Conservation (phyloP, 2,797 vertebrate genomes). For the Pantherophis vulpinus region DNA sequence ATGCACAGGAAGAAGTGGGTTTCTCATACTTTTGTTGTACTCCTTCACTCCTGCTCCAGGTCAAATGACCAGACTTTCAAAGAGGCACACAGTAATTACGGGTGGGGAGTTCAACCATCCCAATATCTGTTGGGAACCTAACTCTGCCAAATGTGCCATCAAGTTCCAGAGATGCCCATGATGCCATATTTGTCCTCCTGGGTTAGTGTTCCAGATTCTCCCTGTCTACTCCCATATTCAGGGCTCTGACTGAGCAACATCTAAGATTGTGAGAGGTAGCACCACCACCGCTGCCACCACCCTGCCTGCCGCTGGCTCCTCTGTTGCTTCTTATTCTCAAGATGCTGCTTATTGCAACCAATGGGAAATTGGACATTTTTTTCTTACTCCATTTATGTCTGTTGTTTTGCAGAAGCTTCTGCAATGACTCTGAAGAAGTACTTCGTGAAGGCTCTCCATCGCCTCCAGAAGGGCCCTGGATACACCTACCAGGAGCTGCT, state of each 20-base stretch:
- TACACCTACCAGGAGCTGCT: slow-evolving; percentile 80
- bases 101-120: not conserved
- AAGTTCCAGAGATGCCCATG: not conserved
- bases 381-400: not conserved
- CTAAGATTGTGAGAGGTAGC: not conserved
- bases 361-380: not conserved
- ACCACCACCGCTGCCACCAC: rapidly evolving
- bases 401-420: not conserved
- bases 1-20: too few relatives aligned
- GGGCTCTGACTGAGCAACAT: not conserved
- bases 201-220: not conserved
- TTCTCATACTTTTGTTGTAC: too few relatives aligned
- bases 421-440: slow-evolving; percentile 70
- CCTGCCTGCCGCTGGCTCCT: not conserved
- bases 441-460: slow-evolving; percentile 71
- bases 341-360: not conserved
- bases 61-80: not conserved
- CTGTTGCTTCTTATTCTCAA: not conserved
- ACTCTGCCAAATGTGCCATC: not conserved
- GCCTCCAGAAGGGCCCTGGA: slow-evolving; percentile 79
- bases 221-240: not conserved
- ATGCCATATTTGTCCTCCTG: not conserved
- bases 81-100: not conserved
- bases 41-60: not conserved
- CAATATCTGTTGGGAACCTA: not conserved